phyloP scores from a whole-genome alignment of 2,797 vertebrate genomes.

The Oryzias sinensis region DNA sequence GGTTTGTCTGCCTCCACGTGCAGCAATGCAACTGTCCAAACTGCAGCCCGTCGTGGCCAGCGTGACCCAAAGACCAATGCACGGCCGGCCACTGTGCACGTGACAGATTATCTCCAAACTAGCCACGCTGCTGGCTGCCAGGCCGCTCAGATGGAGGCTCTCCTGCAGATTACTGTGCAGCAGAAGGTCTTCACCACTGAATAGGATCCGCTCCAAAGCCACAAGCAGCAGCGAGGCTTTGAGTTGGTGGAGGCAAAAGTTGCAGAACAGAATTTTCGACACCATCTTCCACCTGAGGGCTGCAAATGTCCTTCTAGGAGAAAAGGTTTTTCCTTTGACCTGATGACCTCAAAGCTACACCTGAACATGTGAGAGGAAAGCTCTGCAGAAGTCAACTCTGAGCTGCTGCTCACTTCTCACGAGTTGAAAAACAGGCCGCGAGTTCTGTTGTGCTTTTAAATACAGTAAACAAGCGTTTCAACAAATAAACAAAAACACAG shows the following conservation, averaged over 20 bases:
- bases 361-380: slow-evolving; percentile 29
- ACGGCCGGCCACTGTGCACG: slow-evolving; percentile 40
- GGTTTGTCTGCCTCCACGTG: slow-evolving; percentile 47
- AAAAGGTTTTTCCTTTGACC: slow-evolving; percentile 5
- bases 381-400: slow-evolving; percentile 44
- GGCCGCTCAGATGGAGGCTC: slow-evolving; percentile 25
- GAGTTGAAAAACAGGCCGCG: slow-evolving; percentile 44
- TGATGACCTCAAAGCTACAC: not conserved
- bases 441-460: slow-evolving; percentile 13
- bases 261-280: slow-evolving; percentile 13
- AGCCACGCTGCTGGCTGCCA: slow-evolving; percentile 29
- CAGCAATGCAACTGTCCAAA: slow-evolving; percentile 34
- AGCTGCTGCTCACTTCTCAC: slow-evolving; percentile 37
- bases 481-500: too few relatives aligned
- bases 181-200: slow-evolving; percentile 23
- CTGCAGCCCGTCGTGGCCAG: slow-evolving; percentile 37
- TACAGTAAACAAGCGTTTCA: too few relatives aligned
- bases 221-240: slow-evolving; percentile 16
- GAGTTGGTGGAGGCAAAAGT: slow-evolving; percentile 13
- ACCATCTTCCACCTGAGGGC: slow-evolving; percentile 6
- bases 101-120: slow-evolving; percentile 57
- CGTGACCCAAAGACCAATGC: slow-evolving; percentile 34
- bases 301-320: slow-evolving; percentile 4
- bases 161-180: slow-evolving; percentile 40
- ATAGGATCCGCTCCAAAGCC: slow-evolving; percentile 30